Evolutionary conservation across 2,888 invertebrate species (phyloP), one percentile per base, ranked within the genome.

Genomic region (Platerodrilus igneus): DNA sequence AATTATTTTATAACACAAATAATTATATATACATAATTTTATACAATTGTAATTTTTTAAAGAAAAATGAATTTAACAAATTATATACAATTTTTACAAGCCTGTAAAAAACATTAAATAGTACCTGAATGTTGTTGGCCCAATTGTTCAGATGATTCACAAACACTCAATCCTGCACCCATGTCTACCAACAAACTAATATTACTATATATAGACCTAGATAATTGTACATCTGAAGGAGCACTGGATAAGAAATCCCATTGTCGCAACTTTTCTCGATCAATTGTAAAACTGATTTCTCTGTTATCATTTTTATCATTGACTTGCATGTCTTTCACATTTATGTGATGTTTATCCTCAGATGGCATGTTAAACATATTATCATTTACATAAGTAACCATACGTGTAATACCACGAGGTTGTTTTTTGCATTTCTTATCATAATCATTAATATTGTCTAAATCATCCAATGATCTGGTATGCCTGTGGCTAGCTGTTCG

Each of bases 221-320:
- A 46, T 31, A 57, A 44, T 45, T 64, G 65, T 51, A 62, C 58
- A 50, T 66, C 65, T 23, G 64, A 62, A 30, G 68, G 67, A 30
- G 68, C 88, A 73, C 88, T 88, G 43, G 89, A 89, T 81, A 89
- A 78, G 57, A 88, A 77, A 70, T 89, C 89, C 89, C 89, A 89
- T 62, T 89, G 89, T 34, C 89, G 77, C 55, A 89, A 75, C 54
- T 85, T 88, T 70, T 89, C 89, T 56, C 89, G 79, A 71, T 89
- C 89, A 57, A 88, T 79, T 66, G 62, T 60, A 53, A 68, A 68
- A 55, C 57, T 63, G 49, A 62, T 60, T 48, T 60, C 58, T 55
- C 63, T 53, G 38, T 53, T 55, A 6, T 56, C 59, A 55, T 50
- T 66, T 11, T 47, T 47, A 25, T 35, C 75, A 32, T 73, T 74